Percentiles rank a stretch among this genome's conserved stretches.
phyloP scores from a whole-genome alignment of 2,888 invertebrate genomes.

The Heliconius ismenius region DNA sequence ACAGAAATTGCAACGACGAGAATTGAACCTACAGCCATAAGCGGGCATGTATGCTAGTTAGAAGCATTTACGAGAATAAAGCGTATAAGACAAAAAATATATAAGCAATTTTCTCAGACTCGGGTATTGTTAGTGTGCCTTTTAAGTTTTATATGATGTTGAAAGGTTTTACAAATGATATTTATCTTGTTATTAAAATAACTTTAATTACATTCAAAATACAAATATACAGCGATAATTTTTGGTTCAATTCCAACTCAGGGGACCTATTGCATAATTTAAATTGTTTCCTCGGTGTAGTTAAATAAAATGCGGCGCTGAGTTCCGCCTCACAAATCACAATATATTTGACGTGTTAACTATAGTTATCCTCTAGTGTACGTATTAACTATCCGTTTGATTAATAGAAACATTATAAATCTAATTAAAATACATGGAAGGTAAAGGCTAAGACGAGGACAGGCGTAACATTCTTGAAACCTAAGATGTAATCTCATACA shows the following conservation, averaged over 20 bases:
- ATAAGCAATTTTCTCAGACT: background rate
- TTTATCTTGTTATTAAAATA: background rate
- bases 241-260: background rate
- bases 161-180: background rate
- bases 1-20: background rate
- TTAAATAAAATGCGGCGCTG: background rate
- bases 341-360: background rate
- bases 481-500: conserved; percentile 16
- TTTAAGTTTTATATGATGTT: background rate
- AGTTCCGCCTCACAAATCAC: background rate
- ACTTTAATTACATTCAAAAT: background rate
- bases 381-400: background rate
- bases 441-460: conserved; percentile 5
- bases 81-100: background rate
- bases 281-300: background rate
- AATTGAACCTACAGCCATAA: background rate
- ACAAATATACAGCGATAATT: no score
- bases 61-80: background rate
- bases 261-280: background rate
- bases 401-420: background rate
- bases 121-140: background rate
- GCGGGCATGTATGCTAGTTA: background rate
- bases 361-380: background rate
- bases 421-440: background rate
- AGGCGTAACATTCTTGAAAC: conserved; percentile 16